phyloP scores from a whole-genome alignment of 2,113 vertebrate genomes.

The Hypocryptadius cinnamomeus region DNA sequence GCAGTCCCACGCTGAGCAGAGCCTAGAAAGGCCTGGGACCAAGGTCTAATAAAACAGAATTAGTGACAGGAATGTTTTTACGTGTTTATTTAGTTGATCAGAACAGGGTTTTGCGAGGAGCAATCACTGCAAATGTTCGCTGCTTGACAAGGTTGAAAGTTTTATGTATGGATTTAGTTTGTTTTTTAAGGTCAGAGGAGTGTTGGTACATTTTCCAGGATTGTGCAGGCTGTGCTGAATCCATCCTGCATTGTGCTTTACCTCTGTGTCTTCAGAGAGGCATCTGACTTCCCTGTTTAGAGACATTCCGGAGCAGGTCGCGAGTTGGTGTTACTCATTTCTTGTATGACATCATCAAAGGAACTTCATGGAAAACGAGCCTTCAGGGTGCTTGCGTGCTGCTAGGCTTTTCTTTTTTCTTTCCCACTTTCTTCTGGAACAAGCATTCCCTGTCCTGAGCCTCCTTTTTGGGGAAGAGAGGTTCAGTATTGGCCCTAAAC shows the following conservation, averaged over 20 bases:
- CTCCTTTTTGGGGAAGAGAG: background rate
- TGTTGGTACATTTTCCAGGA: background rate
- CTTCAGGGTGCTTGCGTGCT: background rate
- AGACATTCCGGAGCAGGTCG: background rate
- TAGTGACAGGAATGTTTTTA: background rate
- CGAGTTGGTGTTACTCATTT: background rate
- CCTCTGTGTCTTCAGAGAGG: background rate
- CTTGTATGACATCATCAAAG: background rate
- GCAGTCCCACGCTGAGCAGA: background rate
- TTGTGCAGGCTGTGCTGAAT: background rate
- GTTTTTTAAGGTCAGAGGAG: background rate
- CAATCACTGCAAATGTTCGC: rapidly evolving
- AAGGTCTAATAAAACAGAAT: background rate
- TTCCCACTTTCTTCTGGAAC: background rate
- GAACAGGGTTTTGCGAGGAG: background rate
- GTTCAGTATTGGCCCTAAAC: background rate
- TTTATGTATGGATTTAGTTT: background rate
- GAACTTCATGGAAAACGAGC: background rate
- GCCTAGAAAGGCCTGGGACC: background rate
- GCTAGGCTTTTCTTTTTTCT: background rate
- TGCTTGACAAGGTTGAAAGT: background rate
- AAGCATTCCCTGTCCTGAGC: background rate
- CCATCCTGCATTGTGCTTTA: background rate
- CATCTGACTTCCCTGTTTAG: background rate
- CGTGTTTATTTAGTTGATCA: background rate